A percentile compares a stretch with the other conserved stretches of the same genome.
Conservation (phyloP, 2,797 vertebrate species). For the Pseudopleuronectes americanus region DNA sequence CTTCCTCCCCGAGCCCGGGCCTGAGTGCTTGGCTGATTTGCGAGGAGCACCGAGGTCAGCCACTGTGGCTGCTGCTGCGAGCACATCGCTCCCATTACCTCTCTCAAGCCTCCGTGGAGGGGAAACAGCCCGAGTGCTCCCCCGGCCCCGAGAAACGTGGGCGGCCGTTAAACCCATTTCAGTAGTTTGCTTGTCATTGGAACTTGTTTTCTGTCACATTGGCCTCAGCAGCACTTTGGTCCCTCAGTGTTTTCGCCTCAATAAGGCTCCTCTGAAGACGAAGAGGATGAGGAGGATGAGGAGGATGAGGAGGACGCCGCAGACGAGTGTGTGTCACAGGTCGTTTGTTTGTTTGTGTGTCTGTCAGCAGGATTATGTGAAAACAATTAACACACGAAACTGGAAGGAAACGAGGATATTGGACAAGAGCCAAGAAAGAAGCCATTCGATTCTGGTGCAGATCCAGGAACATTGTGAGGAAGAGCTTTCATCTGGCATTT, state of each 20-base stretch:
- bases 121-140: conserved; percentile 3
- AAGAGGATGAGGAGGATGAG: not conserved
- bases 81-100: conserved; percentile 26
- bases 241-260: not conserved
- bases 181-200: conserved; percentile 8
- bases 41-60: conserved; percentile 54
- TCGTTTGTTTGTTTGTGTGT: no score
- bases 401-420: no score
- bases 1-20: conserved; percentile 7
- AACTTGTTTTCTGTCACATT: not conserved
- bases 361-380: no score
- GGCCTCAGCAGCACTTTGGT: not conserved
- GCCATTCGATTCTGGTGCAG: no score
- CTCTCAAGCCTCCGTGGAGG: conserved; percentile 16
- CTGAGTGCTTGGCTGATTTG: conserved; percentile 55
- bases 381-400: no score
- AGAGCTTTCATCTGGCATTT: no score
- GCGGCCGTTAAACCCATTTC: conserved; percentile 9
- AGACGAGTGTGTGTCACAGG: no score
- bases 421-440: no score
- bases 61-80: conserved; percentile 32
- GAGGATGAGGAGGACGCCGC: not conserved
- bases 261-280: not conserved
- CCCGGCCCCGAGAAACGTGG: conserved; percentile 1
- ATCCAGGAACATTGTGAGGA: no score